Evolutionary conservation across 2,797 vertebrate genomes (phyloP).

Genomic region (Adrianichthys oophorus): DNA sequence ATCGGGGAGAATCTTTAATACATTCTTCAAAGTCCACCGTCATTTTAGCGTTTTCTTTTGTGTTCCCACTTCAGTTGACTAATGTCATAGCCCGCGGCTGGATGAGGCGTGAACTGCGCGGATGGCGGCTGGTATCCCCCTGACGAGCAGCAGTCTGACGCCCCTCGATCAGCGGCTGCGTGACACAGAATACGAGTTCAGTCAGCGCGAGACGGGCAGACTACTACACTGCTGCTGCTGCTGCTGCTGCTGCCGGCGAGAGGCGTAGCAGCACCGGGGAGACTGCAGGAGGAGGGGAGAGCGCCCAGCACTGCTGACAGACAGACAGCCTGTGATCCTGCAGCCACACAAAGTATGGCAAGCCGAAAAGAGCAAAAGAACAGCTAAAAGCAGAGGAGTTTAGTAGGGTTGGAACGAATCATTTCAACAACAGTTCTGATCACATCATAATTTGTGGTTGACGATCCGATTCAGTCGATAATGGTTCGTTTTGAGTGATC

Average conservation of each 20-base stretch:
- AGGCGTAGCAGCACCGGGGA: conserved; percentile 44
- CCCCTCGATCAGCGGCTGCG: conserved; percentile 57
- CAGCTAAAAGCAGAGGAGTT: background rate
- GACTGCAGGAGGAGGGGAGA: conserved; percentile 16
- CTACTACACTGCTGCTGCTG: conserved; percentile 53
- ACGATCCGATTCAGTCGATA: too few species aligned
- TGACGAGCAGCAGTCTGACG: conserved; percentile 57
- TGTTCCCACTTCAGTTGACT: conserved; percentile 64
- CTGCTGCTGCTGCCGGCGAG: conserved; percentile 42
- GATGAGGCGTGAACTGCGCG: conserved; percentile 39
- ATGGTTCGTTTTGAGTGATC: too few species aligned
- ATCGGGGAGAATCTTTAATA: conserved; percentile 95
- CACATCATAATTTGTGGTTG: too few species aligned
- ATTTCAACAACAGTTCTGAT: too few species aligned
- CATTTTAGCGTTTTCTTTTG: conserved; percentile 78
- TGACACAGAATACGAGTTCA: conserved; percentile 60
- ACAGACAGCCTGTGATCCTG: background rate
- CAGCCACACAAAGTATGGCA: conserved; percentile 10
- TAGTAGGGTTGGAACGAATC: too few species aligned
- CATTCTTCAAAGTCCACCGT: conserved; percentile 99
- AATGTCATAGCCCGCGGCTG: conserved; percentile 71
- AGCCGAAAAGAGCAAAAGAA: background rate
- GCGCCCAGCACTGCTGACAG: conserved; percentile 20
- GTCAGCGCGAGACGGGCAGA: conserved; percentile 33
- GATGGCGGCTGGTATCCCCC: conserved; percentile 46